A percentile compares a stretch with the other conserved stretches of the same genome.
Evolutionary conservation across 2,888 invertebrate genomes (phyloP).

Genomic region (Drosophila multiciliata): DNA sequence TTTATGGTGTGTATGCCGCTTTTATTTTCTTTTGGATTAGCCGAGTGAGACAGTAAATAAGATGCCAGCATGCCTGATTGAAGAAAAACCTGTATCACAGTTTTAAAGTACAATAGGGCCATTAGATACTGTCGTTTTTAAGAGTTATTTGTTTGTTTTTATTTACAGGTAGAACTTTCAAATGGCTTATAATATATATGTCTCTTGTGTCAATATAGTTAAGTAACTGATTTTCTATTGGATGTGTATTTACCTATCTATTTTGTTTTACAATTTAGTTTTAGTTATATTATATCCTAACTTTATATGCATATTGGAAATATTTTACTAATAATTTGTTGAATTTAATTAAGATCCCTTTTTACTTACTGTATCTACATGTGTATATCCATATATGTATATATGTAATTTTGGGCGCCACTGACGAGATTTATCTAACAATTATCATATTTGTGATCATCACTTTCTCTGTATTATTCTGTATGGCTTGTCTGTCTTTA

Average conservation of each 20-base stretch:
- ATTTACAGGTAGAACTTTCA: conserved; percentile 36
- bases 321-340: neutral
- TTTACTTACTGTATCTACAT: neutral
- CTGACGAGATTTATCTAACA: conserved; percentile 65
- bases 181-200: conserved; percentile 16
- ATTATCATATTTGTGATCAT: conserved; percentile 66
- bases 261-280: neutral
- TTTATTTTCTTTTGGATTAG: conserved; percentile 55
- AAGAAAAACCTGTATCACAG: conserved; percentile 39
- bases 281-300: neutral
- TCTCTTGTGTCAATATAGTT: neutral
- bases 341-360: neutral
- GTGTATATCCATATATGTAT: neutral
- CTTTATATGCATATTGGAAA: neutral
- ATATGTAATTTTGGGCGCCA: conserved; percentile 11
- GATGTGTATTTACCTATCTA: neutral
- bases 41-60: conserved; percentile 47
- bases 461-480: conserved; percentile 77
- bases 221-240: neutral
- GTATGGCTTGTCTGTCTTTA: conserved; percentile 50
- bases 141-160: conserved; percentile 20
- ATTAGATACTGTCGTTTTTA: neutral
- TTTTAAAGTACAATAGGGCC: neutral
- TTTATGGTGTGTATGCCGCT: conserved; percentile 23
- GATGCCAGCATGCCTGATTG: conserved; percentile 24